Conservation (phyloP, 2,797 vertebrate genomes). For the Arremon aurantiirostris region DNA sequence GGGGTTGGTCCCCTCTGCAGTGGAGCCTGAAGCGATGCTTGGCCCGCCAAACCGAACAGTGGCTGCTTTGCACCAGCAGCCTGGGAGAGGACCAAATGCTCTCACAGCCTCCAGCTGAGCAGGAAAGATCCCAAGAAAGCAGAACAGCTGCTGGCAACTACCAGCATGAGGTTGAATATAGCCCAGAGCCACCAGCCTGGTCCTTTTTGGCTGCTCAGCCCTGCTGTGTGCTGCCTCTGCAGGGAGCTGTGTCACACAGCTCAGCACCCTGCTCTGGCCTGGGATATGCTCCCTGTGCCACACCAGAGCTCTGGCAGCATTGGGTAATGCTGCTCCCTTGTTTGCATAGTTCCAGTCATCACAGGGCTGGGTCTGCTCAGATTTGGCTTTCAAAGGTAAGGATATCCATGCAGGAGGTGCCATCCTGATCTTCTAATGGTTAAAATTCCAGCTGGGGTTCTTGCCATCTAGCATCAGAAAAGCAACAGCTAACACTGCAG, state of each 20-base stretch:
- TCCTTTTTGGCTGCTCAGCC: rapidly evolving
- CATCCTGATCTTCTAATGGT: not conserved
- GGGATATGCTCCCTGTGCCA: not conserved
- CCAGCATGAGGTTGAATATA: not conserved
- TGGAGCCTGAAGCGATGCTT: not conserved
- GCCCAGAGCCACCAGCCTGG: not conserved
- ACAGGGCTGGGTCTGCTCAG: rapidly evolving
- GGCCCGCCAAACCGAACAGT: not conserved
- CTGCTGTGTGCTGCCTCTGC: not conserved
- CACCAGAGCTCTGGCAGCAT: not conserved
- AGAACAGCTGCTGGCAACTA: not conserved
- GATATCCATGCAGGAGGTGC: not conserved
- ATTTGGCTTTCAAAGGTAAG: not conserved
- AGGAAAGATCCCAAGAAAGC: not conserved
- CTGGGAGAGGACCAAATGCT: not conserved
- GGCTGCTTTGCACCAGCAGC: not conserved
- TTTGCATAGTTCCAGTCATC: not conserved
- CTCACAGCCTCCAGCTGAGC: not conserved
- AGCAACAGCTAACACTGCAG: not conserved
- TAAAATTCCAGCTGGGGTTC: not conserved
- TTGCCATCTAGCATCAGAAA: not conserved
- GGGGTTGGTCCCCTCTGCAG: not conserved
- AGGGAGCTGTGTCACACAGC: not conserved
- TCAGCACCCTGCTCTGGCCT: not conserved
- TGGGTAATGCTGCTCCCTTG: not conserved